Percentiles rank a stretch among this genome's conserved stretches.
phyloP scores from a whole-genome alignment of 2,888 invertebrate species.

The Baronia brevicornis region DNA sequence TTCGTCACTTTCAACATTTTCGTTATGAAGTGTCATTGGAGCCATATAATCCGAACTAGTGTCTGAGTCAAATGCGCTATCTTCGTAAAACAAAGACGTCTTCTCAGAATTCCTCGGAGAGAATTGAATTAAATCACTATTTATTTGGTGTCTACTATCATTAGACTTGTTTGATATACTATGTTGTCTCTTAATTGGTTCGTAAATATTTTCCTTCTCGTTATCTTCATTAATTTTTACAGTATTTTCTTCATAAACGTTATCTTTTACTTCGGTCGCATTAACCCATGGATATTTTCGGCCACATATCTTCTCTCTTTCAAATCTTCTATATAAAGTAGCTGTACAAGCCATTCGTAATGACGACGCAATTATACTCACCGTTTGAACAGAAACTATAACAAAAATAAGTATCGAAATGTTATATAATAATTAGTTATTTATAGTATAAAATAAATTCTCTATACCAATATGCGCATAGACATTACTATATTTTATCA shows the following conservation, averaged over 20 bases:
- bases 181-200: conserved; percentile 39
- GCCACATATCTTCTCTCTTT: conserved; percentile 84
- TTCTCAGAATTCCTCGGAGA: conserved; percentile 40
- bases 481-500: no score
- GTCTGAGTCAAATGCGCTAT: conserved; percentile 28
- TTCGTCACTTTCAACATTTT: conserved; percentile 46
- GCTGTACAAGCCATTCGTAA: conserved; percentile 82
- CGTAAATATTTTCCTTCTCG: conserved; percentile 40
- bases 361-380: conserved; percentile 80
- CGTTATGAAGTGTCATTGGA: conserved; percentile 24
- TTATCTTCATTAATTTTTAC: conserved; percentile 24
- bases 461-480: no score
- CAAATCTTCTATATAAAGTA: conserved; percentile 83
- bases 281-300: conserved; percentile 83
- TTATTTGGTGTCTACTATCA: conserved; percentile 24
- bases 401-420: conserved; percentile 15
- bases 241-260: conserved; percentile 41
- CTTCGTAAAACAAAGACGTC: conserved; percentile 38
- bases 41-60: conserved; percentile 51
- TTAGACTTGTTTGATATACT: conserved; percentile 23
- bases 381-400: conserved; percentile 79
- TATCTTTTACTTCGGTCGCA: conserved; percentile 23
- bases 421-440: no score
- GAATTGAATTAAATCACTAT: conserved; percentile 58
- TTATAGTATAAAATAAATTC: no score